Base-by-base conservation (phyloP, 2,113 vertebrate species). In the Saimiri boliviensis region DNA sequence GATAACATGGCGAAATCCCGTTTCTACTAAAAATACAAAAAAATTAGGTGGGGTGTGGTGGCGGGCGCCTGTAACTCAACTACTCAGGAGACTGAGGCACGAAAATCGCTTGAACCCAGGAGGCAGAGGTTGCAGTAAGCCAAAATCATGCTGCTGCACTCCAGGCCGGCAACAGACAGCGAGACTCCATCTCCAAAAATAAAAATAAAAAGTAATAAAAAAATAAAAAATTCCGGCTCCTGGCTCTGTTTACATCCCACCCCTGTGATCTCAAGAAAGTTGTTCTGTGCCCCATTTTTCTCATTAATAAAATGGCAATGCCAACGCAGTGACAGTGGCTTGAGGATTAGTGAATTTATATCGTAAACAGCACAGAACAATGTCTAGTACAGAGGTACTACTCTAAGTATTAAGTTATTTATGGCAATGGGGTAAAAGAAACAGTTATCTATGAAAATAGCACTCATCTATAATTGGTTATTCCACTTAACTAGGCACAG, bases 381-480 rank as follows among this genome's bases (percentile, higher is more conserved):
- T 4, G 17, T 37, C 66, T 82, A 32, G 25, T 21, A 20, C 14
- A 3, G 8, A 42, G 76, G 17, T 5, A 0, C 16, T 1, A 0
- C n/a, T 79, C 23, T 16, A 3, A 4, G 8, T 8, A 54, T 60
- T 25, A 23, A 10, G 47, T 45, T 81, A 42, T 32, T 96, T 14
- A 49, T 54, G 54, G 86, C 25, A 58, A 42, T 0, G 52, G 49
- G 42, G 71, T 30, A 8, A 13, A 45, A 14, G 27, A 49, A 40
- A 9, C 0, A 73, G 68, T n/a, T 13, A 12, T 5, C 54, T 37
- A 2, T 73, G 17, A 85, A 52, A 60, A 63, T 1, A 84, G 76
- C 37, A 21, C 47, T 68, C 70, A 52, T 19, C 19, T 25, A 16
- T 77, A 45, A 37, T 42, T n/a, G 73, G 77, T 47, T 11, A n/a